These are phyloP conservation scores for Rhinoraja longicauda DNA, from an alignment of 2,797 vertebrate genomes.

Conservation along the genomic window DNA sequence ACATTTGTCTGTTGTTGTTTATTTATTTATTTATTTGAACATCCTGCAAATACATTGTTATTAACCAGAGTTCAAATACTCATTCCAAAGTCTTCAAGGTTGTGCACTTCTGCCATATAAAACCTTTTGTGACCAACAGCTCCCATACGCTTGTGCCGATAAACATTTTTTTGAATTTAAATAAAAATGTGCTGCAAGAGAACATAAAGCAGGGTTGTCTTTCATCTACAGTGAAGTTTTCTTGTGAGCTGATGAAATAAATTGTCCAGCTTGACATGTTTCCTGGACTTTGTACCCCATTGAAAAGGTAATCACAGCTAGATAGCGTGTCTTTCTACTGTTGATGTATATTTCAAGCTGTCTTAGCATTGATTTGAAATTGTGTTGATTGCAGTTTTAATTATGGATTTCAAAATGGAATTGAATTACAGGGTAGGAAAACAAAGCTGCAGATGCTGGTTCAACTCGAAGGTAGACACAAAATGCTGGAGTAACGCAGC, in stretches of 20 bases:
- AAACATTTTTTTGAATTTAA: conserved; percentile 25
- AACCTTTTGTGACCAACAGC: conserved; percentile 22
- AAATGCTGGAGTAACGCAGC: no score
- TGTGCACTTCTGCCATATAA: conserved; percentile 33
- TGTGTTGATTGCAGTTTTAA: no score
- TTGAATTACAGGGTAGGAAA: no score
- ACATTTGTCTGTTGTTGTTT: conserved; percentile 4
- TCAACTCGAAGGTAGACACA: no score
- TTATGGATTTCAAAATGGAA: no score
- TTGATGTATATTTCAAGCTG: neutral
- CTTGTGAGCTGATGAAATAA: neutral
- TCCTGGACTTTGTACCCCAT: neutral
- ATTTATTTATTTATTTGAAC: conserved; percentile 39
- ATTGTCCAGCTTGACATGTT: neutral
- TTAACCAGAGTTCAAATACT: conserved; percentile 12
- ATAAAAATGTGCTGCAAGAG: conserved; percentile 30
- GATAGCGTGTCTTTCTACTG: neutral
- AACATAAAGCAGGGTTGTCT: neutral
- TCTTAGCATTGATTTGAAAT: no score
- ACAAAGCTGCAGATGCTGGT: no score
- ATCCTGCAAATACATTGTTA: conserved; percentile 24
- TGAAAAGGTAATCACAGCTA: neutral
- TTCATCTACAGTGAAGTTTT: neutral
- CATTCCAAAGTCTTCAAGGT: conserved; percentile 36
- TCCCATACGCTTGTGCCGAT: conserved; percentile 10